phyloP scores from a whole-genome alignment of 92 coral and sea anemone genomes.

The Parazoanthus darwini region DNA sequence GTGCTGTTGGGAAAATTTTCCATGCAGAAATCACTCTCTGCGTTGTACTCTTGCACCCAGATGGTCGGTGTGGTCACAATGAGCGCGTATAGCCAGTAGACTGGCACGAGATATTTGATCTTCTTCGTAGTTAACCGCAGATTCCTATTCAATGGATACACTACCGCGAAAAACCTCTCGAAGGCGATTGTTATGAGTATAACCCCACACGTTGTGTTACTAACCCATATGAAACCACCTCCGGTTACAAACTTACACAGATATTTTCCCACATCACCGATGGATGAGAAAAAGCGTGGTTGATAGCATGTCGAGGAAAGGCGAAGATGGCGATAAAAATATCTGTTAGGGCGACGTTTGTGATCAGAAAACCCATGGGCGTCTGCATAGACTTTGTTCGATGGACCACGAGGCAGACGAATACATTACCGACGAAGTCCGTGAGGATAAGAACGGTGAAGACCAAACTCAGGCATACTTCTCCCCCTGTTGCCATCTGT shows the following conservation, averaged over 20 bases:
- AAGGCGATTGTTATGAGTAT: background rate
- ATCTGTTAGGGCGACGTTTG: slow-evolving; percentile 39
- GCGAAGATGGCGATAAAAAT: slow-evolving; percentile 35
- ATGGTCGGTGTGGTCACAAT: too few relatives aligned
- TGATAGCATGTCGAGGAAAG: slow-evolving; percentile 44
- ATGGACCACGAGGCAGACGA: slow-evolving; percentile 24
- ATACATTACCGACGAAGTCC: slow-evolving; percentile 11
- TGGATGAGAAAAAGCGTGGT: background rate
- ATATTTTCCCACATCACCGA: slow-evolving; percentile 45
- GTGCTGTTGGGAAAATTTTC: too few relatives aligned
- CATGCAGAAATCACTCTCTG: too few relatives aligned
- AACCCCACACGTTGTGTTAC: slow-evolving; percentile 51
- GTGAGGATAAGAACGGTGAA: background rate
- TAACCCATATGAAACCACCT: slow-evolving; percentile 56
- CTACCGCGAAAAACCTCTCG: slow-evolving; percentile 59
- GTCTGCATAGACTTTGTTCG: slow-evolving; percentile 23
- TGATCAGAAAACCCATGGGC: background rate
- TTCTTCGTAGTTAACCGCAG: too few relatives aligned
- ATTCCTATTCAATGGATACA: slow-evolving; percentile 25
- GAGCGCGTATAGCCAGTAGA: too few relatives aligned
- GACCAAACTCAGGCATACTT: background rate
- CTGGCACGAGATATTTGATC: too few relatives aligned
- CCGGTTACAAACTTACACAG: slow-evolving; percentile 23
- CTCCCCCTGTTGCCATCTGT: background rate
- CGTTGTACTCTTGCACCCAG: too few relatives aligned